A percentile compares a stretch with the other conserved stretches of the same genome.
Evolutionary conservation across 2,797 vertebrate genomes (phyloP).

Genomic region (Gallinago stenura): DNA sequence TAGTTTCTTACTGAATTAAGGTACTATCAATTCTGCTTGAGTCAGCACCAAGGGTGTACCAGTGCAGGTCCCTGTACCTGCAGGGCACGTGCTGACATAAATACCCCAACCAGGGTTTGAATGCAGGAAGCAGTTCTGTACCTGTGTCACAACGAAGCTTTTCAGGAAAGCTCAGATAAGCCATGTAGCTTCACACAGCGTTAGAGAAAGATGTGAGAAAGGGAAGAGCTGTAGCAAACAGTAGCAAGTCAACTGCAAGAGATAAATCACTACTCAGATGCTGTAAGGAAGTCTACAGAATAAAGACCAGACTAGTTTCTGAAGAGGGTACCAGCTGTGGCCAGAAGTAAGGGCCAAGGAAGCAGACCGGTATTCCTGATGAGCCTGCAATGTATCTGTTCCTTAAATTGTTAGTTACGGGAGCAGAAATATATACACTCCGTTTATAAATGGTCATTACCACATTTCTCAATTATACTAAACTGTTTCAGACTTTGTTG

Average conservation of each 20-base stretch:
- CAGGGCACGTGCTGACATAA: accelerated
- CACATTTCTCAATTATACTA: background rate
- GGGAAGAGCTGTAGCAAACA: background rate
- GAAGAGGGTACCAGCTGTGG: background rate
- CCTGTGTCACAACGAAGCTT: background rate
- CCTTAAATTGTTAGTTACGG: background rate
- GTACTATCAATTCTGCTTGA: background rate
- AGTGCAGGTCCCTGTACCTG: background rate
- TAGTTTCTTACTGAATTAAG: background rate
- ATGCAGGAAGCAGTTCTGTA: background rate
- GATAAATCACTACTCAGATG: background rate
- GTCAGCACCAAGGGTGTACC: background rate
- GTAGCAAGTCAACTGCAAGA: background rate
- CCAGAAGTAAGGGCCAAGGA: background rate
- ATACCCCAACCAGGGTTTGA: background rate
- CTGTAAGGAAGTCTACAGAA: background rate
- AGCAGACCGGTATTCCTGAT: background rate
- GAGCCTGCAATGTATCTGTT: background rate
- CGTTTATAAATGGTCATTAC: background rate
- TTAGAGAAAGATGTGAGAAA: background rate
- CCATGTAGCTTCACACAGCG: background rate
- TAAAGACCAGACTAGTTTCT: background rate
- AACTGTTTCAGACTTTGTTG: background rate
- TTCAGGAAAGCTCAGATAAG: background rate
- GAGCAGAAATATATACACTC: background rate